A percentile compares a stretch with the other conserved stretches of the same genome.
Conservation (phyloP, 2,797 vertebrate genomes). For the Mormyrops boulengeri region DNA sequence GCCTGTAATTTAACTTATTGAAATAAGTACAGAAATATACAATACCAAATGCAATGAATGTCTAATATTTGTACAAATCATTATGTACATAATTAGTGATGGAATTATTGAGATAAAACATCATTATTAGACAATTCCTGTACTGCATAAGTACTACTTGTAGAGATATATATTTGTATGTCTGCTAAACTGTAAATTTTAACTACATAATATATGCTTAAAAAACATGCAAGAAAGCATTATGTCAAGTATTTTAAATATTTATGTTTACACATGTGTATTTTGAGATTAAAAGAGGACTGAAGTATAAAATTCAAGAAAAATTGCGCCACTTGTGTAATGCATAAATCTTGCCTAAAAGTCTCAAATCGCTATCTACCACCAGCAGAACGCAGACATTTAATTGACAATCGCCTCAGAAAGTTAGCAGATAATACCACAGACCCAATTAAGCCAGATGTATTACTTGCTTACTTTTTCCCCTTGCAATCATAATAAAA, state of each 20-base stretch:
- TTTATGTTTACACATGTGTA: neutral
- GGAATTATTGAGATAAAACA: neutral
- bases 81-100: neutral
- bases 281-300: neutral
- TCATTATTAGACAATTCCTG: neutral
- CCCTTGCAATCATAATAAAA: conserved; percentile 9
- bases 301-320: neutral
- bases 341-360: neutral
- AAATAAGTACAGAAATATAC: neutral
- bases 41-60: neutral
- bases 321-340: neutral
- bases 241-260: neutral
- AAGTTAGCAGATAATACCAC: conserved; percentile 2
- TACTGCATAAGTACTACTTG: neutral
- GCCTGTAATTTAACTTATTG: neutral
- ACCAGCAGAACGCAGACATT: neutral
- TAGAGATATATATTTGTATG: neutral
- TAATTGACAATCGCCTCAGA: neutral
- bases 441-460: conserved; percentile 1
- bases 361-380: neutral
- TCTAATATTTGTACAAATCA: neutral
- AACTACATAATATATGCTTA: neutral
- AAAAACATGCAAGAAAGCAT: neutral
- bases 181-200: neutral
- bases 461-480: neutral